Conservation (phyloP, 2,797 vertebrate species). For the Gymnoscopelus microlampas region DNA sequence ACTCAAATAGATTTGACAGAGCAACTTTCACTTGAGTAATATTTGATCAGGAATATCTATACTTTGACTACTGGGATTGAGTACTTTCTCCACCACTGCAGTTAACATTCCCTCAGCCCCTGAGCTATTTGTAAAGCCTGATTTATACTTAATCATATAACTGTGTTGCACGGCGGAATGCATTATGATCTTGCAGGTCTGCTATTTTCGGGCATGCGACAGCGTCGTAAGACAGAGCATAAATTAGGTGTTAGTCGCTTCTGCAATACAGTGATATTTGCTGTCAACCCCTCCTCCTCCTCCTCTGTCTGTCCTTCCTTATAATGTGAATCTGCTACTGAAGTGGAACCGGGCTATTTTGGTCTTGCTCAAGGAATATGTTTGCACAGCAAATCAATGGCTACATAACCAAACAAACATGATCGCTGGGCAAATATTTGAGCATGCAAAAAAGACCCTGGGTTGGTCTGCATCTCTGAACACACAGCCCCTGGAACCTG, state of each 20-base stretch:
- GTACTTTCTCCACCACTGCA: neutral
- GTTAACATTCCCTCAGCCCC: conserved; percentile 13
- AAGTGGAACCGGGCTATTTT: conserved; percentile 65
- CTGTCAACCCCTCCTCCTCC: conserved; percentile 36
- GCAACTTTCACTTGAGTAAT: too few relatives aligned
- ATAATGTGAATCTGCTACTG: conserved; percentile 54
- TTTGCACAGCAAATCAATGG: conserved; percentile 75
- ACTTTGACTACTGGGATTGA: too few relatives aligned
- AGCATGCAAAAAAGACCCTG: conserved; percentile 62
- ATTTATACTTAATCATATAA: too few relatives aligned
- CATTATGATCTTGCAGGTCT: too few relatives aligned
- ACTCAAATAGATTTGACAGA: too few relatives aligned
- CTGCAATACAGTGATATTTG: conserved; percentile 38
- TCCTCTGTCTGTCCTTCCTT: conserved; percentile 42
- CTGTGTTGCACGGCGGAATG: too few relatives aligned
- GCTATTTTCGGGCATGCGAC: too few relatives aligned
- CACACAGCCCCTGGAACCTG: conserved; percentile 65
- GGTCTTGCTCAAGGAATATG: conserved; percentile 62
- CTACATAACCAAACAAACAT: conserved; percentile 75
- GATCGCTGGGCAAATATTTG: conserved; percentile 80
- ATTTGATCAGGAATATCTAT: too few relatives aligned
- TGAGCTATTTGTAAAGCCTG: conserved; percentile 9
- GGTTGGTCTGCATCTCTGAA: conserved; percentile 60
- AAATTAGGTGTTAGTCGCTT: conserved; percentile 3
- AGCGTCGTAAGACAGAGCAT: too few relatives aligned